Evolutionary conservation across 2,797 vertebrate genomes (phyloP), one percentile per base, ranked within the genome.

Genomic region (Erethizon dorsatum): DNA sequence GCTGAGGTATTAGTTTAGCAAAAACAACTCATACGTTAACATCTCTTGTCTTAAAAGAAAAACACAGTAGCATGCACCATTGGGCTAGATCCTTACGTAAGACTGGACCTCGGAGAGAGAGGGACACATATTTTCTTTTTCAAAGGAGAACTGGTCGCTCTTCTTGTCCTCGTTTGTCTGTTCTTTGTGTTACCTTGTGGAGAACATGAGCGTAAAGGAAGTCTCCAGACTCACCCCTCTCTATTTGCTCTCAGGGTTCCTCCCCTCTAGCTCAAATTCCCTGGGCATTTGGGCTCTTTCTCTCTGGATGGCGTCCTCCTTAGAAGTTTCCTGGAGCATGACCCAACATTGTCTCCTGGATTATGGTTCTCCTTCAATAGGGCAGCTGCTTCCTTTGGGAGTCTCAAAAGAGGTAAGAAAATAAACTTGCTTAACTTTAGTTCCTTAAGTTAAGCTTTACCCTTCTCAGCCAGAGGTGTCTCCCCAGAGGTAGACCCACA

Each of bases 191-290:
- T 79, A 31, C 6, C 45, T 26, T 37, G 1, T 77, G 11, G 3
- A 77, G 45, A 2, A 65, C 6, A 52, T 10, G 17, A 52, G 0
- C 52, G 45, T 63, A 50, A 54, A 83, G 37, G 47, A 52, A 4
- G 6, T 12, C 63, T 65, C 28, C 14, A 75, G 33, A 47, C 37
- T 37, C 37, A 3, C 13, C 8, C 20, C 37, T 17, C 8, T 12
- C 2, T 11, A 6, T 9, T 17, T 45, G 6, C 75, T 78, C 12
- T 15, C 18, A 41, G 52, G 2, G 6, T 3, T 54, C 4, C 47
- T 37, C 3, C 2, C n/a, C n/a, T 52, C 3, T 0, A 8, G 5
- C 18, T 84, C 10, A 24, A 67, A 5, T 24, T 1, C 15, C 31
- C 33, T 12, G 22, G 57, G 13, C 63, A 5, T 88, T 22, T n/a